Base-by-base conservation (phyloP, 2,888 invertebrate genomes). In the Epirrhoe tristata region DNA sequence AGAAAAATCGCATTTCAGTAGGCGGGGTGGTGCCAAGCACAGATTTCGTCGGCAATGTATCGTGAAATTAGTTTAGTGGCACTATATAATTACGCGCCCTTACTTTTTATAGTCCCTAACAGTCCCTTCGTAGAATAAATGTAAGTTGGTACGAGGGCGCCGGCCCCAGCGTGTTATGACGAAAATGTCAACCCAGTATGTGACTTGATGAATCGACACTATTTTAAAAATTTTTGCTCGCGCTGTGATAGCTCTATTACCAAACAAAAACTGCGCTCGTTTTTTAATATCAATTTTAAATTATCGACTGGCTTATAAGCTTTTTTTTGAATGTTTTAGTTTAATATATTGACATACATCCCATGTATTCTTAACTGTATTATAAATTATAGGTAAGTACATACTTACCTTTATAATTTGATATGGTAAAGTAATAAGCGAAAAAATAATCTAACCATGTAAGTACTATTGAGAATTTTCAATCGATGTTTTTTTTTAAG, bases 31-130 rank as follows among this genome's bases (percentile, higher is more conserved):
- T 93, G 93, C 93, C 93, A 91, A 88, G 92, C 90, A 88, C 93
- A 93, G 93, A 93, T 93, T 93, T 92, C 86, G 90, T 84, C 86
- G 91, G 90, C 93, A 92, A 92, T 93, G 92, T 93, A 93, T 92
- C 93, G 93, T 93, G 91, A 93, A 93, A 93, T 93, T 93, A 93
- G 93, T 93, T 93, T 93, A 92, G 90, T 91, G 90, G 90, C 90
- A 93, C 91, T 93, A 93, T 93, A 92, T 93, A 93, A 93, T 93
- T 93, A 93, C 88, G 90, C 84, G 84, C 88, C 90, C 91, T 86
- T 83, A 85, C 84, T 91, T 93, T 93, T 93, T 93, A 91, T 90
- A 81, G 86, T 80, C 88, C 87, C 87, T 81, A 78, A 74, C 67
- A 60, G 67, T 64, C 63, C 68, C 68, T 68, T 58, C 77, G 58